Evolutionary conservation across 2,888 invertebrate species (phyloP), one percentile per base, ranked within the genome.

Genomic region (Aricia artaxerxes): DNA sequence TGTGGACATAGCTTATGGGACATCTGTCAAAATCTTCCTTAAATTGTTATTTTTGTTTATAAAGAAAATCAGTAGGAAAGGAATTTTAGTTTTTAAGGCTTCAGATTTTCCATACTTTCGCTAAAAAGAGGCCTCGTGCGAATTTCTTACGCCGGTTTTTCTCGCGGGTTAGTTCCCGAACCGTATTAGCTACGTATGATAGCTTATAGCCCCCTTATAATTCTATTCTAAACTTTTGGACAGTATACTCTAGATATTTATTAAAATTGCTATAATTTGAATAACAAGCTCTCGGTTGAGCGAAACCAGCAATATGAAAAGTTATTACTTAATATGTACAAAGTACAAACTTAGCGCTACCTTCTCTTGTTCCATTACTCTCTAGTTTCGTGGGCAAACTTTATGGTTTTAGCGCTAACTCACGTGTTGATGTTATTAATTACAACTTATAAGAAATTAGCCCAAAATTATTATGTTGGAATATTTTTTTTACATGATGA

Each of bases 251-350:
- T 69, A 61, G 72, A 60, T 79, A 64, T 75, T 80, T 78, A 80
- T 78, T 77, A 64, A 80, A 61, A 44, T 73, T 35, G 73, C 40
- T 76, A 81, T 79, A 79, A 81, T 81, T 24, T 24, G 24, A 24
- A 81, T 82, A 81, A 80, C 81, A 79, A 80, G 79, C 79, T 80
- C 69, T 76, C 76, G 38, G 78, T 49, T 81, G 78, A 77, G 31
- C 35, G 72, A 44, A 75, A 78, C 78, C 40, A 44, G 79, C 35
- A 78, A 78, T 80, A 81, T 81, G 81, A 83, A 81, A 81, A 81
- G 79, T 82, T 82, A 83, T 82, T 81, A 81, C 78, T 81, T 82
- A 57, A 57, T 57, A 82, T 81, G 80, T 80, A 81, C 80, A 78
- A 78, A 82, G 80, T 80, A 81, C 80, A 78, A 78, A 82, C 81